Percentiles rank a stretch among this genome's conserved stretches.
Conservation (phyloP, 1,140 invertebrate genomes). For the Augochlora pura region DNA sequence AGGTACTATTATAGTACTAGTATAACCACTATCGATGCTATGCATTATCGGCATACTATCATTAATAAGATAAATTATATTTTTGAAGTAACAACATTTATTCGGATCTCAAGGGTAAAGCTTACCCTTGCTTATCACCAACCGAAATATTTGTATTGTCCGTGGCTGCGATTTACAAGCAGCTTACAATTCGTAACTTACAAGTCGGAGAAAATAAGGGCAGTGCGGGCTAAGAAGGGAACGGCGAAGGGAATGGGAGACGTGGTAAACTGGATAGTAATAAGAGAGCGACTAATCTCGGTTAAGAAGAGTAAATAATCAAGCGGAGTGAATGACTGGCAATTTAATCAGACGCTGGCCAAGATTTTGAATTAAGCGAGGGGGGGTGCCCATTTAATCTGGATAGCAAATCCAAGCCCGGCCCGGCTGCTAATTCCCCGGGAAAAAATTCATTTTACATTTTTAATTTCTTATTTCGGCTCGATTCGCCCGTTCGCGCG, state of each 20-base stretch:
- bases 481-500: neutral
- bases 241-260: neutral
- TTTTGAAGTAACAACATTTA: no score
- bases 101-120: no score
- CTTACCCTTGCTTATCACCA: neutral
- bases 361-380: constrained; percentile 59
- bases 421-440: constrained; percentile 42
- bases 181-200: neutral
- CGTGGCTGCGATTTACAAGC: neutral
- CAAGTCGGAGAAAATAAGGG: constrained; percentile 1
- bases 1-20: no score
- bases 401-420: constrained; percentile 49
- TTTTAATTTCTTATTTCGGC: constrained; percentile 22
- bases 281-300: constrained; percentile 62
- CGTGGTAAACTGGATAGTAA: constrained; percentile 30
- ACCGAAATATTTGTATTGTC: neutral
- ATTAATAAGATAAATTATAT: no score
- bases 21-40: no score
- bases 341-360: constrained; percentile 61
- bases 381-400: constrained; percentile 53
- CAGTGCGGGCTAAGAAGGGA: constrained; percentile 12
- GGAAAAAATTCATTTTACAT: constrained; percentile 27
- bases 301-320: constrained; percentile 68
- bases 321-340: constrained; percentile 60
- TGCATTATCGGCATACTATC: no score